Percentiles rank a stretch among this genome's conserved stretches.
phyloP scores from a whole-genome alignment of 2,888 invertebrate genomes.

The Epirrita christyi region DNA sequence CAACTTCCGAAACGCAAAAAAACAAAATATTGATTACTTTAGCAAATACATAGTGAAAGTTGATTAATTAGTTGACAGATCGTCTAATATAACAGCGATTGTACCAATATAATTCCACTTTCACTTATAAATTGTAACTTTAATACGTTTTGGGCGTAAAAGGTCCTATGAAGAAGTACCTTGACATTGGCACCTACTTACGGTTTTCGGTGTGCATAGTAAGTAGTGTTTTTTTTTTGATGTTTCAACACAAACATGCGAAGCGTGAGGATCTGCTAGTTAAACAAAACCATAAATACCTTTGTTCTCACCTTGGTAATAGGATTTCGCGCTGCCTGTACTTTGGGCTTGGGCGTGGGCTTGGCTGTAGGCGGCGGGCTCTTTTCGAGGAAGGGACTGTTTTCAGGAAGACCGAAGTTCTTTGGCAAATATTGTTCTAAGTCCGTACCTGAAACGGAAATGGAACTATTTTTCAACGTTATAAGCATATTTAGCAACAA shows the following conservation, averaged over 20 bases:
- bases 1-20: no score
- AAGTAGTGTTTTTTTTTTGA: no score
- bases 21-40: no score
- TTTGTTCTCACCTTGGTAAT: slow-evolving; percentile 66
- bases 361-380: slow-evolving; percentile 77
- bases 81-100: no score
- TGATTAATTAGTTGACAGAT: no score
- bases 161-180: no score
- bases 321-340: slow-evolving; percentile 58
- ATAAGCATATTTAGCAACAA: not conserved
- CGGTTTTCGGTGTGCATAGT: no score
- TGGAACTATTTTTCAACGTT: not conserved
- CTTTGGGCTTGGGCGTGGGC: slow-evolving; percentile 68
- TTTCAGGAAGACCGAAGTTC: slow-evolving; percentile 85
- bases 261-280: slow-evolving; percentile 5
- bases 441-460: slow-evolving; percentile 80
- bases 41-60: no score
- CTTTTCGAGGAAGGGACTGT: slow-evolving; percentile 79
- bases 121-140: no score
- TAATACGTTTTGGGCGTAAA: no score
- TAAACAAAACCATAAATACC: slow-evolving; percentile 10
- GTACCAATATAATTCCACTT: no score
- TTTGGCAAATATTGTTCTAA: slow-evolving; percentile 86
- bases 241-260: not conserved
- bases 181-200: no score